Conservation (phyloP, 2,113 vertebrate species). For the Pangasianodon gigas region DNA sequence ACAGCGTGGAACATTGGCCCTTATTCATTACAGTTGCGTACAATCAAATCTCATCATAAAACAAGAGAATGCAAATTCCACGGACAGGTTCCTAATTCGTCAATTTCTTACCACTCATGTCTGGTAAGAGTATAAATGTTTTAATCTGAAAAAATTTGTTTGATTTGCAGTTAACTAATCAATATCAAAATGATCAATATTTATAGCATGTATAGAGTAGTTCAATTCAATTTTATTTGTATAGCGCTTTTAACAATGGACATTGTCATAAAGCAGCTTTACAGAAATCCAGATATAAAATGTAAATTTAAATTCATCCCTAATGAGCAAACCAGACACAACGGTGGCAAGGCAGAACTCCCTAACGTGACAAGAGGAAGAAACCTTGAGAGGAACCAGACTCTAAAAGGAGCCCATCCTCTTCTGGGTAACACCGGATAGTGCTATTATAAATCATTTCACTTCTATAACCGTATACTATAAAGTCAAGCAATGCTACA, state of each 20-base stretch:
- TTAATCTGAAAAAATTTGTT: background rate
- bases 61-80: background rate
- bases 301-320: background rate
- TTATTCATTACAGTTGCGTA: constrained; percentile 22
- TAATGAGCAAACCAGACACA: background rate
- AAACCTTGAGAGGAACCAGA: background rate
- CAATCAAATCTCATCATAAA: background rate
- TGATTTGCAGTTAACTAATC: background rate
- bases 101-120: background rate
- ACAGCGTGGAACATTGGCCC: constrained; percentile 56
- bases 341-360: background rate
- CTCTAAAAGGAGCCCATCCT: background rate
- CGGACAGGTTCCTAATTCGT: background rate
- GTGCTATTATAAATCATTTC: too few species aligned
- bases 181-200: background rate
- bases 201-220: background rate
- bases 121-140: background rate
- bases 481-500: background rate
- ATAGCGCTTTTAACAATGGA: background rate
- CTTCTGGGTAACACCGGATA: background rate
- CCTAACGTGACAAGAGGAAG: background rate
- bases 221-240: background rate
- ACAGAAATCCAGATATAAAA: background rate
- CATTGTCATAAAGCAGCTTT: background rate
- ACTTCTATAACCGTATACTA: too few species aligned